Evolutionary conservation across 2,113 vertebrate genomes (phyloP).

Genomic region (Apodemus sylvaticus): DNA sequence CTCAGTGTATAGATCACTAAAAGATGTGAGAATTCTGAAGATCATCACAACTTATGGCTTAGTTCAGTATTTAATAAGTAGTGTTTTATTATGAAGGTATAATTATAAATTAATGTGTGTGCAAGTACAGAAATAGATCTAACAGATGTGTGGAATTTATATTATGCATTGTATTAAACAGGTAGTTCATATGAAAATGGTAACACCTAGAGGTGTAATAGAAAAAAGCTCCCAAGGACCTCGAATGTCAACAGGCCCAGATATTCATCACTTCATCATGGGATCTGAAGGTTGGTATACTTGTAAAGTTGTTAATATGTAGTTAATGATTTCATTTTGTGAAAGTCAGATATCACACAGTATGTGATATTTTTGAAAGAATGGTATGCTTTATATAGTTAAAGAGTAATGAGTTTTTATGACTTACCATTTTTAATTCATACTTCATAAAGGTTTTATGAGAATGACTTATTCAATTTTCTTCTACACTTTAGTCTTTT

Average conservation of each 20-base stretch:
- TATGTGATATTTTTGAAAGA: constrained; percentile 59
- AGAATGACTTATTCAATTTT: constrained; percentile 46
- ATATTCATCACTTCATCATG: constrained; percentile 99
- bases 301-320: constrained; percentile 62
- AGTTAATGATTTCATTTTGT: constrained; percentile 54
- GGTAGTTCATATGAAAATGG: constrained; percentile 98
- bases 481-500: constrained; percentile 47
- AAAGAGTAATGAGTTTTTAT: constrained; percentile 39
- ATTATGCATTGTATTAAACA: constrained; percentile 83
- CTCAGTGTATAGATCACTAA: constrained; percentile 33
- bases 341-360: constrained; percentile 34
- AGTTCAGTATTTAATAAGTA: constrained; percentile 30
- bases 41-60: constrained; percentile 45
- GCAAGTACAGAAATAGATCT: background rate
- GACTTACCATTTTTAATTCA: constrained; percentile 21
- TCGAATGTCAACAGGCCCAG: constrained; percentile 97
- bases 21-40: constrained; percentile 56
- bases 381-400: constrained; percentile 46
- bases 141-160: constrained; percentile 59
- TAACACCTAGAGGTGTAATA: constrained; percentile 96
- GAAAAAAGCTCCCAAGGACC: constrained; percentile 98
- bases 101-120: background rate
- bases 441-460: constrained; percentile 62
- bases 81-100: constrained; percentile 45
- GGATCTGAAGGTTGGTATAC: constrained; percentile 95